Evolutionary conservation across 2,888 invertebrate species (phyloP), one percentile per base, ranked within the genome.

Genomic region (Eupeodes luniger): DNA sequence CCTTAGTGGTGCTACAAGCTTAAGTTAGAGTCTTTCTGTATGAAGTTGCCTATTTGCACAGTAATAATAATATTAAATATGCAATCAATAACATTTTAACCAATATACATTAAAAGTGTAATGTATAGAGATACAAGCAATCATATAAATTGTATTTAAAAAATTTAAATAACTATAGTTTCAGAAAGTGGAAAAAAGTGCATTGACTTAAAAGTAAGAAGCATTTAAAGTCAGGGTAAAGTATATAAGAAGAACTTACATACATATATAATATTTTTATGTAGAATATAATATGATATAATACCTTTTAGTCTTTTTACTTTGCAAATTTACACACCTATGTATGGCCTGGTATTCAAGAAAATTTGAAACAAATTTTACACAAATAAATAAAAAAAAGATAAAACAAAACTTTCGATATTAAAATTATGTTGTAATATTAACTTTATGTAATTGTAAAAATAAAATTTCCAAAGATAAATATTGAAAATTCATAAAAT

Each of bases 381-480:
- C 34, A 47, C 51, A 27, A 27, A 27, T 27, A 27, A 27, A 27
- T 27, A 27, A 51, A 36, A 70, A 72, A 64, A 62, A 49, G 51
- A 64, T 69, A 44, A 55, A 70, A 57, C 36, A 57, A 64, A 69
- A 66, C 61, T 81, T 16, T 47, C 19, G 72, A 67, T 74, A 75
- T 81, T 62, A 64, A 70, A 27, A 27, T 27, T 80, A 49, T 79
- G 78, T 78, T 86, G 61, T 79, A 83, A 87, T 83, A 12, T 61
- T 87, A 83, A 72, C 70, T 61, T 40, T 61, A 57, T 77, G 61
- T 62, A 53, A 75, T 69, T 36, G 70, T 51, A 76, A 83, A 87
- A 83, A 83, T 80, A 83, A 86, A 87, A 47, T 75, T 87, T 87
- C 86, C 83, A 83, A 87, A 87, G 86, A 86, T 82, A 82, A 74